Conservation (phyloP, 2,888 invertebrate genomes). For the Aspidiotus rigidus region DNA sequence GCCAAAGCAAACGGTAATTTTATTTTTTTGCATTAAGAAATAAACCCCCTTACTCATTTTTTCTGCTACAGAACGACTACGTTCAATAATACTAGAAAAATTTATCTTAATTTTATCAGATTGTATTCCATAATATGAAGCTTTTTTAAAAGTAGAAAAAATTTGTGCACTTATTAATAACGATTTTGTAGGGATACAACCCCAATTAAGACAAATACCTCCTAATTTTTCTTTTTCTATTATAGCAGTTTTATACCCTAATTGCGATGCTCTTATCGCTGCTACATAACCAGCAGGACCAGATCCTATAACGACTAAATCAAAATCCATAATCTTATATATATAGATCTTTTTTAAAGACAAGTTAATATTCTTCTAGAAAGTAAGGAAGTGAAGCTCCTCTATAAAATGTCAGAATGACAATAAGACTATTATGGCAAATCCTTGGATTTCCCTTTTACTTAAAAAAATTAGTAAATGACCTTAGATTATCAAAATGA, state of each 20-base stretch:
- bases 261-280: conserved; percentile 7
- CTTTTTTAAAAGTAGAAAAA: no score
- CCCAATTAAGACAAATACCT: neutral
- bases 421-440: no score
- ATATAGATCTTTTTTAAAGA: no score
- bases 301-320: neutral
- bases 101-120: neutral
- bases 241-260: neutral
- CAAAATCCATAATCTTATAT: neutral
- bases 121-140: neutral
- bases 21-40: neutral
- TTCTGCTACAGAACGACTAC: neutral
- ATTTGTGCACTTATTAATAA: no score
- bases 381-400: neutral
- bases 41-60: neutral
- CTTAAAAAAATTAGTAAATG: no score
- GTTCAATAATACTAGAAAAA: neutral
- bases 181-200: conserved; percentile 6
- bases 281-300: conserved; percentile 6
- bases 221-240: neutral
- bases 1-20: neutral
- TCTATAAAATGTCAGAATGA: no score
- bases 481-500: no score
- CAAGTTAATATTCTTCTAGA: no score
- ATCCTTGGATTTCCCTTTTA: no score